Base-by-base conservation (phyloP, 2,797 vertebrate species). In the Tragopan temminckii region DNA sequence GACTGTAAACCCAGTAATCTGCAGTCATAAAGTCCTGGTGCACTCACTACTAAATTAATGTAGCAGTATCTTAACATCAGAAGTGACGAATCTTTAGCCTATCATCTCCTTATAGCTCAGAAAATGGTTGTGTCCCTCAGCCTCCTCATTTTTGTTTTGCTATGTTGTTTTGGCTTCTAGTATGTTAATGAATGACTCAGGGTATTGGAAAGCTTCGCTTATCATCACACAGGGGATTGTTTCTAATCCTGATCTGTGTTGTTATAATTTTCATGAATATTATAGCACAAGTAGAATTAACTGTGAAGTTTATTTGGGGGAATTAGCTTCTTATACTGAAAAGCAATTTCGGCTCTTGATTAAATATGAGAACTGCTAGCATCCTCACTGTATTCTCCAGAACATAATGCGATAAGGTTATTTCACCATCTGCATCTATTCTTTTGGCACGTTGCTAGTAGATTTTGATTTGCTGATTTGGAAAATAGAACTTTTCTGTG, bases 171-270 rank as follows among this genome's bases (percentile, higher is more conserved):
- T 55, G 59, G n/a, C 19, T 67, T 94, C n/a, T 62, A 13, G 16
- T 0, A 0, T 63, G 46, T 71, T 58, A 69, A 0, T 21, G 0
- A 20, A 1, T 52, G 31, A 33, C 29, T 5, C 23, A 55, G 16
- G 3, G 2, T 57, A 35, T 57, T 42, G 25, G 20, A 71, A 75
- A 80, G 13, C 27, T 82, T 77, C 16, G 3, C 70, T 88, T 50
- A 7, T 52, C 36, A 31, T 68, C 21, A 2, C 18, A 31, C 19
- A 80, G 17, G 33, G 71, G 12, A n/a, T 76, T 40, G 16, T 31
- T 74, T 71, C 43, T 64, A 17, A 27, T 43, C 66, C 27, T 64
- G 19, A 38, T 33, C 82, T 48, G 8, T 35, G 23, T 67, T 40
- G 33, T 2, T 74, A 7, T 45, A 21, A 40, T 38, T 95, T 62